These are phyloP conservation scores for Monopterus albus DNA, from an alignment of 2,113 vertebrate species.

Conservation along the genomic window DNA sequence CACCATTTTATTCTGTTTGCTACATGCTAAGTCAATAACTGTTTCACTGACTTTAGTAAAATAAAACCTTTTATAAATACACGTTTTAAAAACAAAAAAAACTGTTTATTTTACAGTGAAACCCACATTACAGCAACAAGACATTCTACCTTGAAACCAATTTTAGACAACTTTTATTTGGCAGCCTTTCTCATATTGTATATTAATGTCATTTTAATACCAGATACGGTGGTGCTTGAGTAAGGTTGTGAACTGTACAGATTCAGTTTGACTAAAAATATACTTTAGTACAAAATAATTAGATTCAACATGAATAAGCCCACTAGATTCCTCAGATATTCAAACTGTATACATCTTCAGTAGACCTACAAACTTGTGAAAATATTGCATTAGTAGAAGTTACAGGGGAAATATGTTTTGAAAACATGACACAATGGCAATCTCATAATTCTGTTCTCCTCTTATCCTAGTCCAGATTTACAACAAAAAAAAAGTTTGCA, in stretches of 20 bases:
- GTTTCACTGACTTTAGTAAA: not conserved
- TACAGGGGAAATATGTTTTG: not conserved
- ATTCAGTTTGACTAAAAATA: constrained; percentile 56
- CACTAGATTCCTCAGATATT: constrained; percentile 28
- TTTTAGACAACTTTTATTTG: too few relatives aligned
- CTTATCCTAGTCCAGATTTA: not conserved
- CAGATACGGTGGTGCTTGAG: constrained; percentile 6
- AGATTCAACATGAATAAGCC: constrained; percentile 26
- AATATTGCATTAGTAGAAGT: constrained; percentile 22
- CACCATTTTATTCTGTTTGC: constrained; percentile 21
- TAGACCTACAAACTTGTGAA: constrained; percentile 31
- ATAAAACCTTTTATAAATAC: constrained; percentile 1
- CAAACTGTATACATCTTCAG: constrained; percentile 18
- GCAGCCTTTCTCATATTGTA: too few relatives aligned
- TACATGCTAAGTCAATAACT: not conserved
- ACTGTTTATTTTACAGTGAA: constrained; percentile 53
- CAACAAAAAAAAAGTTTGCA: constrained; percentile 20
- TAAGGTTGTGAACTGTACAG: constrained; percentile 41
- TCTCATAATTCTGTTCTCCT: not conserved
- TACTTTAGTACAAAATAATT: constrained; percentile 59
- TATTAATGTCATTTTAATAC: not conserved
- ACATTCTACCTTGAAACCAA: not conserved
- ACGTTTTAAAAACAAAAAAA: constrained; percentile 28
- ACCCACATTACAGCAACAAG: constrained; percentile 16
- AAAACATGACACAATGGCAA: constrained; percentile 3